Base-by-base conservation (phyloP, 2,888 invertebrate genomes). In the Leptinotarsa peninsularis region DNA sequence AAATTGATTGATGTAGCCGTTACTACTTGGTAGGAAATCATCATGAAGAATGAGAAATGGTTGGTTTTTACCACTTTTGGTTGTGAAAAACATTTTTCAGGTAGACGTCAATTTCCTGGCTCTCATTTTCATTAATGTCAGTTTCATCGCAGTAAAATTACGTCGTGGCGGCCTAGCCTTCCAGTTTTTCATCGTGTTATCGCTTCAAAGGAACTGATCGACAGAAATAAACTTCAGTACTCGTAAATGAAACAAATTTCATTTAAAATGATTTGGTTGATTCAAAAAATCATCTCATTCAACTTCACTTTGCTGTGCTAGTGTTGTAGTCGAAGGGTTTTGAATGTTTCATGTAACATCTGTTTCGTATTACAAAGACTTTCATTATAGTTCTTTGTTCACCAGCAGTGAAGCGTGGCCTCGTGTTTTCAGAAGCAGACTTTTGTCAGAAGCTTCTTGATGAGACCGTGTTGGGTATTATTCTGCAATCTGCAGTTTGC, bases 401-500 rank as follows among this genome's bases (percentile, higher is more conserved):
- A 13, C 10, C 18, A n/a, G 63, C 63, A 33, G n/a, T 63, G 63
- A 63, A 63, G 63, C 63, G 63, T 63, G 63, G 33, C 13, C 14
- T 43, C 43, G 43, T n/a, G n/a, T 63, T 63, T 33, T 63, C 43
- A 58, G 7, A 43, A 58, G 14, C 43, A 17, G 63, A n/a, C 63
- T 63, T 33, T 27, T 63, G 27, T 58, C 18, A 18, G 43, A 63
- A 63, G 43, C 43, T 63, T 43, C 63, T 63, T 63, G 33, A 63
- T 63, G 63, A 15, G n/a, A 13, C 43, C 33, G 17, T 43, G 3
- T 63, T 63, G 33, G 17, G 43, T 43, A 18, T 63, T 33, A 33
- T 63, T 63, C 63, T 63, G 63, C 58, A 21, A 58, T 58, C 58
- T 33, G 63, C 63, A 63, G 27, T 63, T 43, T 43, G 63, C 43